Percentiles rank a stretch among this genome's conserved stretches.
Evolutionary conservation across 2,888 invertebrate genomes (phyloP).

Genomic region (Omphaloscelis lunosa): DNA sequence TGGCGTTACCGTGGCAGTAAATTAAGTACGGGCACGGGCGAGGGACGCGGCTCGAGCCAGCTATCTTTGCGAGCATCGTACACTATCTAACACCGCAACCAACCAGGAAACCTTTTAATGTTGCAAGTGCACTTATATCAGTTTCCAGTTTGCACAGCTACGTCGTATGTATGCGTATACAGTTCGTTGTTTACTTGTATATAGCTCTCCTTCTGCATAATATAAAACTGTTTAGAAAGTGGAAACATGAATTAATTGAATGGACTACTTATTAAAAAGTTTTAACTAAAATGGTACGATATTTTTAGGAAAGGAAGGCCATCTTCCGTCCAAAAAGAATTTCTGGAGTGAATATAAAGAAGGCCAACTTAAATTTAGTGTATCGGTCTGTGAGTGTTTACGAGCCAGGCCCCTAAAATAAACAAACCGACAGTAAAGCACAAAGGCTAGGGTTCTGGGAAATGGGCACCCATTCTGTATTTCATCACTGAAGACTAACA

Average conservation of each 20-base stretch:
- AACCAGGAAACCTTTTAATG: constrained; percentile 75
- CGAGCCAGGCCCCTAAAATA: constrained; percentile 86
- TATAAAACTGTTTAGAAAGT: constrained; percentile 15
- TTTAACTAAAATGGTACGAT: constrained; percentile 20
- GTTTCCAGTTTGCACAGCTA: constrained; percentile 71
- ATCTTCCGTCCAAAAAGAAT: constrained; percentile 71
- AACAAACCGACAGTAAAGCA: constrained; percentile 87
- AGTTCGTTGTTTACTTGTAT: constrained; percentile 28
- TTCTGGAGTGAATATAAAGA: constrained; percentile 82
- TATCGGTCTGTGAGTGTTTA: constrained; percentile 87
- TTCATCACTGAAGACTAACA: constrained; percentile 80
- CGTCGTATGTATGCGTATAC: constrained; percentile 43
- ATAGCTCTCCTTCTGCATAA: constrained; percentile 15
- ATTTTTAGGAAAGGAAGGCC: constrained; percentile 39
- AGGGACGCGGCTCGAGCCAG: constrained; percentile 80
- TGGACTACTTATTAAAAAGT: constrained; percentile 15
- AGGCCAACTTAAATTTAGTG: constrained; percentile 85
- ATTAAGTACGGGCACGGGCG: constrained; percentile 83
- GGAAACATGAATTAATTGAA: constrained; percentile 24
- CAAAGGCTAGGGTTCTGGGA: constrained; percentile 83
- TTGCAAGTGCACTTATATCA: constrained; percentile 75
- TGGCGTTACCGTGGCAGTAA: constrained; percentile 89
- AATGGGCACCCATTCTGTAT: constrained; percentile 81
- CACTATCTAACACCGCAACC: constrained; percentile 75
- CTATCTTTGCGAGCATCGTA: constrained; percentile 80